phyloP scores from a whole-genome alignment of 2,113 vertebrate species.

The Dasyornis broadbenti region DNA sequence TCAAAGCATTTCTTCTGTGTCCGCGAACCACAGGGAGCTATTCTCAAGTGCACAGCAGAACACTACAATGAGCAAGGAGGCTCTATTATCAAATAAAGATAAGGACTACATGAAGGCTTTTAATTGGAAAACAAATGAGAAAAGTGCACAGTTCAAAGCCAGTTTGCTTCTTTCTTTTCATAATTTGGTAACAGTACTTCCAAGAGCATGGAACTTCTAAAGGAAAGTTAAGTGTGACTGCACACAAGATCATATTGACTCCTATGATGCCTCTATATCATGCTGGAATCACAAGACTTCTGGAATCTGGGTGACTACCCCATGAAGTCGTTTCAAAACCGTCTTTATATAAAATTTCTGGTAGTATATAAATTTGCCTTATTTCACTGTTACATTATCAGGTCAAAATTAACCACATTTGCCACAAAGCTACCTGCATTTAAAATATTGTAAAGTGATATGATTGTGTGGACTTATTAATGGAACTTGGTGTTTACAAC shows the following conservation, averaged over 20 bases:
- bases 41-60: background rate
- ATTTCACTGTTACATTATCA: background rate
- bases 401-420: background rate
- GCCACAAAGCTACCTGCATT: background rate
- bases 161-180: background rate
- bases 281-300: background rate
- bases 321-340: background rate
- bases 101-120: background rate
- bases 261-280: background rate
- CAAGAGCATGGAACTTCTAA: background rate
- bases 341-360: background rate
- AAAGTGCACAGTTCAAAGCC: background rate
- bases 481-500: background rate
- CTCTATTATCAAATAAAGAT: background rate
- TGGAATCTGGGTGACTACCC: background rate
- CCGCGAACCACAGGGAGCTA: background rate
- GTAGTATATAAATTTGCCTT: background rate
- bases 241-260: background rate
- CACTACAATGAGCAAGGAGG: background rate
- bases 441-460: background rate
- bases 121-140: background rate
- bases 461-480: background rate
- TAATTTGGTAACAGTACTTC: background rate
- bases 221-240: background rate
- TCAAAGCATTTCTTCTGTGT: background rate